Evolutionary conservation across 2,888 invertebrate genomes (phyloP), one percentile per base, ranked within the genome.

Genomic region (Herminia tarsipennalis): DNA sequence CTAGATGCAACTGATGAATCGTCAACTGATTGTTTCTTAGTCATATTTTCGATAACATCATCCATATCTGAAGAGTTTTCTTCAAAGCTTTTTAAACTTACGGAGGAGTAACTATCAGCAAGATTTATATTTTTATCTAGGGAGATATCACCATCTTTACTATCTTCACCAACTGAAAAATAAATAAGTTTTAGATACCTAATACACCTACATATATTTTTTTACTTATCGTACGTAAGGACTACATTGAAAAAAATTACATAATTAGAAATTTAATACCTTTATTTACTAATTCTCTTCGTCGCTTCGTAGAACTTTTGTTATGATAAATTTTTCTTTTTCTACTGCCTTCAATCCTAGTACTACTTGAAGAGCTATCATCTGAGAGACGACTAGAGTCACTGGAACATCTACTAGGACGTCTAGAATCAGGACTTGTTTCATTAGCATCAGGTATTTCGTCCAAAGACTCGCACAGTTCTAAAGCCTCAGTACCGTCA

Each of bases 31-130:
- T 54, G 53, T 38, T 68, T 80, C 56, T 83, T 88, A 9, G 64
- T 46, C 40, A 68, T 47, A 59, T 74, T 85, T n/a, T 87, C 86
- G 12, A 83, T 82, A 41, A 77, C 45, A 28, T 89, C 90, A 48
- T 91, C 91, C 25, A 88, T 66, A 44, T 90, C 90, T n/a, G 90
- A 90, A 1, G 90, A 89, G 71, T 88, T 89, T 60, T 89, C 90
- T 75, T 90, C 93, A 69, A 81, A 82, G 5, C 70, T 61, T 73
- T 83, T 89, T 5, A 77, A 53, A 52, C 66, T 81, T n/a, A 76
- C 67, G 3, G 76, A 63, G 2, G 70, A 67, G 37, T 77, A 81
- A 54, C 67, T 77, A 38, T 83, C 85, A 3, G 51, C 53, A 13
- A 70, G 28, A 35, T 21, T 51, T 5, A 46, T 59, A 35, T 68